These are phyloP conservation scores for Zaprionus ornatus DNA, from an alignment of 1,140 invertebrate genomes.

Conservation along the genomic window DNA sequence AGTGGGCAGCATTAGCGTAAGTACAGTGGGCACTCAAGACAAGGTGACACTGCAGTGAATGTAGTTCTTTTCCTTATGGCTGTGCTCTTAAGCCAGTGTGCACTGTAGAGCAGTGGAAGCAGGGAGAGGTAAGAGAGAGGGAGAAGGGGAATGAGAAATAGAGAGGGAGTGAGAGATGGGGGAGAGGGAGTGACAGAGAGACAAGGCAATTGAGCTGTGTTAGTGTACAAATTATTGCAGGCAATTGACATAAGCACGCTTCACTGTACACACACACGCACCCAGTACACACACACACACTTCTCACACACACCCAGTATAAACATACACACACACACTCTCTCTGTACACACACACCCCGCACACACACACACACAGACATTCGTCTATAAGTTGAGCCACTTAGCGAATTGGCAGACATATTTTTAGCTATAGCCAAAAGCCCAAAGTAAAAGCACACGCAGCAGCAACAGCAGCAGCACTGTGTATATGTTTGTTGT, in stretches of 20 bases:
- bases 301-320: background rate
- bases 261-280: slow-evolving; percentile 3
- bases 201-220: background rate
- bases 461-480: slow-evolving; percentile 23
- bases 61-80: background rate
- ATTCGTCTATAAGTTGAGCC: slow-evolving; percentile 52
- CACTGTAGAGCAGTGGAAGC: too few species aligned
- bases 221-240: background rate
- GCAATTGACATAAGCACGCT: slow-evolving; percentile 8
- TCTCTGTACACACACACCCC: background rate
- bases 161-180: too few species aligned
- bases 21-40: too few species aligned
- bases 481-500: background rate
- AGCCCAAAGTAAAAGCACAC: slow-evolving; percentile 61
- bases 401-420: slow-evolving; percentile 77
- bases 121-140: too few species aligned
- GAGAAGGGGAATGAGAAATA: too few species aligned
- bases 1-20: background rate
- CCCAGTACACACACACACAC: too few species aligned
- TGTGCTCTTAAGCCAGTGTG: too few species aligned
- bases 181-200: too few species aligned
- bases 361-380: background rate
- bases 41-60: too few species aligned
- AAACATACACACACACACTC: background rate
- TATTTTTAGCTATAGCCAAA: slow-evolving; percentile 67